A percentile compares a stretch with the other conserved stretches of the same genome.
These are phyloP conservation scores for Drosophila tsacasi DNA, from an alignment of 1,140 invertebrate genomes.

Conservation along the genomic window DNA sequence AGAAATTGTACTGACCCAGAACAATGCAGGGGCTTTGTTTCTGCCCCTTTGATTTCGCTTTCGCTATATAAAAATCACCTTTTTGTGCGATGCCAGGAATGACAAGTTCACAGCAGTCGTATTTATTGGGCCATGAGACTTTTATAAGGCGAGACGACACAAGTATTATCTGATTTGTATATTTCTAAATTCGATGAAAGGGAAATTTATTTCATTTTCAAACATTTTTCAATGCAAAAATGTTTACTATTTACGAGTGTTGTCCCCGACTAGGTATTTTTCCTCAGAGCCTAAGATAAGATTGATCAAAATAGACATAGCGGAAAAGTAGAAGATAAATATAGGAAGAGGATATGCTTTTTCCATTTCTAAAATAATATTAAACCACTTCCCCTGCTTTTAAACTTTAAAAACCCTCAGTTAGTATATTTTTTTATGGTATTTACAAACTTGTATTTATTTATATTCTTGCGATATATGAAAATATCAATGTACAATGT, in stretches of 20 bases:
- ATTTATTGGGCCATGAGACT: slow-evolving; percentile 35
- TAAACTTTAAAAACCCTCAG: background rate
- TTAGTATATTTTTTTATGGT: slow-evolving; percentile 22
- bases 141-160: slow-evolving; percentile 33
- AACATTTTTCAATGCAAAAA: slow-evolving; percentile 26
- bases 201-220: no score
- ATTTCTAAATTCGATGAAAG: slow-evolving; percentile 55
- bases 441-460: slow-evolving; percentile 57
- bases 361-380: background rate
- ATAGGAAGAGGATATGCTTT: background rate
- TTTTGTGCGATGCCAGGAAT: slow-evolving; percentile 45
- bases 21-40: slow-evolving; percentile 14
- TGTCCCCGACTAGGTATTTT: slow-evolving; percentile 15
- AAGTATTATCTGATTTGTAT: slow-evolving; percentile 19
- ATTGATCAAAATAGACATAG: slow-evolving; percentile 4
- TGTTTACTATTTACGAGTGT: background rate
- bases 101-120: slow-evolving; percentile 58
- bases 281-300: background rate
- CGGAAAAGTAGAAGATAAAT: slow-evolving; percentile 12
- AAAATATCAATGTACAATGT: slow-evolving; percentile 48
- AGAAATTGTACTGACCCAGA: slow-evolving; percentile 33
- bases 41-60: slow-evolving; percentile 31
- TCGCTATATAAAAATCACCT: slow-evolving; percentile 26
- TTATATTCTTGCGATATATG: slow-evolving; percentile 30
- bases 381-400: background rate